phyloP scores from a whole-genome alignment of 2,888 invertebrate genomes.

The Acronicta alni region DNA sequence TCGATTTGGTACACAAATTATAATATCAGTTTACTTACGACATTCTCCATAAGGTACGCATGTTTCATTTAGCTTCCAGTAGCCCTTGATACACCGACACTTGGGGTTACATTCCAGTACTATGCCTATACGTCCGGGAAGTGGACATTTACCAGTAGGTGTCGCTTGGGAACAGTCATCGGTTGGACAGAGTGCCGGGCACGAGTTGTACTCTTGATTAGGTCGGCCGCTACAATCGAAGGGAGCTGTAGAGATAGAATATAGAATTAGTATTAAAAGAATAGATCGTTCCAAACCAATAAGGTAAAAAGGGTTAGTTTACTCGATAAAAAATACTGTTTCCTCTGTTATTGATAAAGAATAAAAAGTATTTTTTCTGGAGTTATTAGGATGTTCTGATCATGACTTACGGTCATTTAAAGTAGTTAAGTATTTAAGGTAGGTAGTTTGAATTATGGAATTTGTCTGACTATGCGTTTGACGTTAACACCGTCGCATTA shows the following conservation, averaged over 20 bases:
- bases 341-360: too few relatives aligned
- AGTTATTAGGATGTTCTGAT: too few relatives aligned
- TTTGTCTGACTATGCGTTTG: too few relatives aligned
- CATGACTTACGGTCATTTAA: too few relatives aligned
- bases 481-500: too few relatives aligned
- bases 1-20: too few relatives aligned
- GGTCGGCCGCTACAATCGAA: conserved; percentile 59
- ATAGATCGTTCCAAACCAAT: too few relatives aligned
- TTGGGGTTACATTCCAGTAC: conserved; percentile 60
- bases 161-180: conserved; percentile 65
- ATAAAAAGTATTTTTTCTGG: too few relatives aligned
- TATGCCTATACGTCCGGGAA: conserved; percentile 51
- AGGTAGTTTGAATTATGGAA: too few relatives aligned
- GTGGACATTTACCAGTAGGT: conserved; percentile 59
- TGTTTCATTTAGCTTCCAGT: conserved; percentile 62
- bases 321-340: too few relatives aligned
- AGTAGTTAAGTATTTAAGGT: too few relatives aligned
- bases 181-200: conserved; percentile 65
- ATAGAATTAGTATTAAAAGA: background rate
- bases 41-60: conserved; percentile 70
- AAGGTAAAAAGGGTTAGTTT: too few relatives aligned
- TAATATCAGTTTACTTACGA: conserved; percentile 53
- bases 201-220: conserved; percentile 64
- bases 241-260: conserved; percentile 57
- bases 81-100: conserved; percentile 64